Conservation (phyloP, 1,140 invertebrate species). For the Tribolium castaneum region DNA sequence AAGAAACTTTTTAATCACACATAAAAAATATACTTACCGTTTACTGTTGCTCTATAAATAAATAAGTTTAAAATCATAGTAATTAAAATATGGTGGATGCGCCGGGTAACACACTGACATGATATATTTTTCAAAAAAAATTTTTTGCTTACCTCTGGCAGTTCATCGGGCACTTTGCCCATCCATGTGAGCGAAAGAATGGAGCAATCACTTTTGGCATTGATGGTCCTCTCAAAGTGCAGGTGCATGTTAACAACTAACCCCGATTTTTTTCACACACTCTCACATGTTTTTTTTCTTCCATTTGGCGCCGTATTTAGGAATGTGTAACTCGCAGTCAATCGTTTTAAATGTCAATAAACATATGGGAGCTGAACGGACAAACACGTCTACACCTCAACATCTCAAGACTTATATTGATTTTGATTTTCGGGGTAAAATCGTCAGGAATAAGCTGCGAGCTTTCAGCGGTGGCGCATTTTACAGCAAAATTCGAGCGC, state of each 20-base stretch:
- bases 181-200: slow-evolving; percentile 97
- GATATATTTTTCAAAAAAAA: not conserved
- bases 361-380: slow-evolving; percentile 4
- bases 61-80: not conserved
- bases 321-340: slow-evolving; percentile 15
- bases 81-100: not conserved
- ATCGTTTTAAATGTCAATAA: slow-evolving; percentile 14
- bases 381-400: slow-evolving; percentile 41
- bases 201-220: slow-evolving; percentile 94
- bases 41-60: too few species aligned
- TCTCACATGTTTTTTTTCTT: slow-evolving; percentile 21
- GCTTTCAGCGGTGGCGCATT: slow-evolving; percentile 45
- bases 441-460: slow-evolving; percentile 32
- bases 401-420: slow-evolving; percentile 49
- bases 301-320: not conserved
- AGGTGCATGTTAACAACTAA: slow-evolving; percentile 83
- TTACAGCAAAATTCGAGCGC: slow-evolving; percentile 36
- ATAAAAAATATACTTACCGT: too few species aligned
- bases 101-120: not conserved
- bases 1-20: too few species aligned
- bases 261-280: not conserved
- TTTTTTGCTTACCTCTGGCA: slow-evolving; percentile 80
- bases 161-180: slow-evolving; percentile 95
- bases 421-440: slow-evolving; percentile 48
- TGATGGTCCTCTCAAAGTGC: slow-evolving; percentile 92